phyloP scores from a whole-genome alignment of 2,888 invertebrate genomes.

The Eristalis arbustorum region DNA sequence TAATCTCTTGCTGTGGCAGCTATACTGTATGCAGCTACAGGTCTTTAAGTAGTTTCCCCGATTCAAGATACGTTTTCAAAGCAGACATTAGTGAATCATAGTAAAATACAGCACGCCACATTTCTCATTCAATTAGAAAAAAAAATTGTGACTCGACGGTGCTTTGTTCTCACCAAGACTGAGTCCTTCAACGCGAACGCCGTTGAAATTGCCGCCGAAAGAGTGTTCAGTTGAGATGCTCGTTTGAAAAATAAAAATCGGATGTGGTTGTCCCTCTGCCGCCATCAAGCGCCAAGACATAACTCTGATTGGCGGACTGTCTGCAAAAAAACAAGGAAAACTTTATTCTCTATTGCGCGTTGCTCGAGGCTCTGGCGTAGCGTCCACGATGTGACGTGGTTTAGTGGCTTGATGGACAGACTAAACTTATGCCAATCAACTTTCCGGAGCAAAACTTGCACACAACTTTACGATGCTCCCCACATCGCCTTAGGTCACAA shows the following conservation, averaged over 20 bases:
- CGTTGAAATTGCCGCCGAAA: too few relatives aligned
- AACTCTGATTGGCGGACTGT: background rate
- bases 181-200: too few relatives aligned
- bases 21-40: too few relatives aligned
- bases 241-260: background rate
- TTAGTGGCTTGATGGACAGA: background rate
- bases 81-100: too few relatives aligned
- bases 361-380: background rate
- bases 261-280: background rate
- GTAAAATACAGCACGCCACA: too few relatives aligned
- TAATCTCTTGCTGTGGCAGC: too few relatives aligned
- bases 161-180: too few relatives aligned
- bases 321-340: background rate
- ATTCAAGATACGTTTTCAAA: too few relatives aligned
- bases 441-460: background rate
- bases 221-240: too few relatives aligned
- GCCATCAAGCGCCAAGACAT: background rate
- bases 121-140: too few relatives aligned
- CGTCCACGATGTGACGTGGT: background rate
- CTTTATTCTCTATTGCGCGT: background rate
- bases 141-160: too few relatives aligned
- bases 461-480: background rate
- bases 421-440: background rate
- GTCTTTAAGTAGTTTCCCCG: too few relatives aligned
- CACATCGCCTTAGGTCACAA: background rate